Conservation (phyloP, 2,797 vertebrate genomes). For the Sciurus carolinensis region DNA sequence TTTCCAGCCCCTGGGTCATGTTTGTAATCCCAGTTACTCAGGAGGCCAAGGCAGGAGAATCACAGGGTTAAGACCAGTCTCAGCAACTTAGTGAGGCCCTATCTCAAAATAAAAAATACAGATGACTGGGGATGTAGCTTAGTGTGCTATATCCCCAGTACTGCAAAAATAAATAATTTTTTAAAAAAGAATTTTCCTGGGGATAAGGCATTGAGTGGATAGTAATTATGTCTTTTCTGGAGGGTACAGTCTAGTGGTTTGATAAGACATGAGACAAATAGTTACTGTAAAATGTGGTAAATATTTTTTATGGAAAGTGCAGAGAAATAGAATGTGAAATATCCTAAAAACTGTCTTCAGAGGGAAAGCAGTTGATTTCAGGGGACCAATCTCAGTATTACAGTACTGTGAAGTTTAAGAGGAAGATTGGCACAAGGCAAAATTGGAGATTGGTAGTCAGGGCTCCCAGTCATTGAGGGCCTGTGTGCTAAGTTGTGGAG, state of each 20-base stretch:
- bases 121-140: too few species aligned
- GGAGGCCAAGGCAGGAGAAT: neutral
- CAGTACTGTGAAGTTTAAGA: neutral
- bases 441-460: neutral
- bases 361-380: neutral
- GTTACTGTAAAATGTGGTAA: neutral
- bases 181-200: neutral
- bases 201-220: neutral
- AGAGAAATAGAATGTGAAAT: neutral
- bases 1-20: too few species aligned
- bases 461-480: neutral
- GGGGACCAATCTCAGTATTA: neutral
- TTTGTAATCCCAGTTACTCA: neutral
- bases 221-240: neutral
- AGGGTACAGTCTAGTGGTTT: neutral
- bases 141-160: too few species aligned
- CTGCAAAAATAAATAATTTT: too few species aligned
- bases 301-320: neutral
- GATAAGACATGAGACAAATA: neutral
- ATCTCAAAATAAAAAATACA: neutral
- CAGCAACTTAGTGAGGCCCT: neutral
- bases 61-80: neutral
- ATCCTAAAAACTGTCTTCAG: neutral
- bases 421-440: neutral
- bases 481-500: neutral